Percentiles rank a stretch among this genome's conserved stretches.
Conservation (phyloP, 2,797 vertebrate species). For the Monodelphis domestica region DNA sequence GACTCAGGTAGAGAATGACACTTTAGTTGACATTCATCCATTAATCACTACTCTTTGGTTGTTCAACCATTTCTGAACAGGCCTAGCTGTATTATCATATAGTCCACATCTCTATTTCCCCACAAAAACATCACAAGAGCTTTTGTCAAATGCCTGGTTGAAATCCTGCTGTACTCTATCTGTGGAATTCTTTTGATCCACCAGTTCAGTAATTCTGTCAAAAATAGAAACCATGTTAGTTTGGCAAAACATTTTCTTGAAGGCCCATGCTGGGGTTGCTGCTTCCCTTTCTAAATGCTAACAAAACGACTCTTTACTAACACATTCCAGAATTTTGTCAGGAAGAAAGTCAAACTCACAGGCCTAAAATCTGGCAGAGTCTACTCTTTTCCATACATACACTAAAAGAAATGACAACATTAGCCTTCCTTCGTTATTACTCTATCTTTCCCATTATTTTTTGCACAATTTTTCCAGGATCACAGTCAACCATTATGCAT, state of each 20-base stretch:
- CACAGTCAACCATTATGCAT: not conserved
- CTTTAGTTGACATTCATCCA: not conserved
- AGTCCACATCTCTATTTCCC: not conserved
- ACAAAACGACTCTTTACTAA: not conserved
- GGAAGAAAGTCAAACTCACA: not conserved
- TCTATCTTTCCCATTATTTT: not conserved
- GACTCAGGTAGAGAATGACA: not conserved
- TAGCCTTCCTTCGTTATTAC: not conserved
- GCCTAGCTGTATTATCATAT: not conserved
- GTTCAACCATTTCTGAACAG: not conserved
- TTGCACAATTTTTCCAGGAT: not conserved
- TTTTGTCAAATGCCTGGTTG: not conserved
- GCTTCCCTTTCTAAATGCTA: not conserved
- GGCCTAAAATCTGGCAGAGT: not conserved
- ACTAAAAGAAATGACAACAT: not conserved
- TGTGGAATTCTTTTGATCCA: not conserved
- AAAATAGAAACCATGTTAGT: not conserved
- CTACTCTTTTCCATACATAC: not conserved
- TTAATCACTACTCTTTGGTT: not conserved
- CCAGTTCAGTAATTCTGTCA: conserved; percentile 2
- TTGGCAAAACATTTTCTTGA: not conserved
- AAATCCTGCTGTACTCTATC: not conserved
- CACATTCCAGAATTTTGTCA: not conserved
- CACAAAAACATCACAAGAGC: not conserved
- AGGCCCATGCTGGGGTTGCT: not conserved